Evolutionary conservation across 2,888 invertebrate genomes (phyloP), one percentile per base, ranked within the genome.

Genomic region (Cerceris ruficornis): DNA sequence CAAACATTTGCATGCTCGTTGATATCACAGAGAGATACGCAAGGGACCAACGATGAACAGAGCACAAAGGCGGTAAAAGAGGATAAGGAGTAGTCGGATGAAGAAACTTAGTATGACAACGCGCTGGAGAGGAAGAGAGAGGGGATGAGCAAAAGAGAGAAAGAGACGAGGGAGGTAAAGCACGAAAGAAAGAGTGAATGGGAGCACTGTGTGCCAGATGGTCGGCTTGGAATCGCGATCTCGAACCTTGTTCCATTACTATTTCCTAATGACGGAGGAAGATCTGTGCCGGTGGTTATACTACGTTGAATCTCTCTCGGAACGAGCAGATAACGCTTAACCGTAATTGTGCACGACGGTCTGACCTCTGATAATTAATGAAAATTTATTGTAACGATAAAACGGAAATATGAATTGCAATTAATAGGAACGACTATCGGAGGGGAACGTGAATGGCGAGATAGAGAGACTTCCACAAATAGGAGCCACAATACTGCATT

Each of bases 161-260:
- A 43, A 6, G 41, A 7, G 69, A 15, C 54, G 55, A 61, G 54
- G 55, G 57, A 55, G 39, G 52, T 15, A 61, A 7, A 55, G 13
- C 50, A 69, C 75, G 80, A 75, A 80, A 75, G 81, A 75, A 81
- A 75, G 83, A 83, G 80, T 88, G 88, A 88, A 88, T 88, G 87
- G 82, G 75, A 80, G 80, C 87, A 84, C 89, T 88, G 88, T 88
- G 69, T 49, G 83, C 86, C 89, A 88, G 87, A 88, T 89, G 88
- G 86, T 86, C 69, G 77, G 41, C 68, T 68, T 68, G 41, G 46
- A 73, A 61, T 65, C 72, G 72, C 71, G 71, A 79, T 86, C 80
- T 61, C 69, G 57, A 49, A 58, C 14, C 74, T 59, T 61, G 61
- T 76, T 74, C 61, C 76, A 68, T 82, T 70, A 66, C 82, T 75